Conservation (phyloP, 2,797 vertebrate genomes). For the Lutra lutra region DNA sequence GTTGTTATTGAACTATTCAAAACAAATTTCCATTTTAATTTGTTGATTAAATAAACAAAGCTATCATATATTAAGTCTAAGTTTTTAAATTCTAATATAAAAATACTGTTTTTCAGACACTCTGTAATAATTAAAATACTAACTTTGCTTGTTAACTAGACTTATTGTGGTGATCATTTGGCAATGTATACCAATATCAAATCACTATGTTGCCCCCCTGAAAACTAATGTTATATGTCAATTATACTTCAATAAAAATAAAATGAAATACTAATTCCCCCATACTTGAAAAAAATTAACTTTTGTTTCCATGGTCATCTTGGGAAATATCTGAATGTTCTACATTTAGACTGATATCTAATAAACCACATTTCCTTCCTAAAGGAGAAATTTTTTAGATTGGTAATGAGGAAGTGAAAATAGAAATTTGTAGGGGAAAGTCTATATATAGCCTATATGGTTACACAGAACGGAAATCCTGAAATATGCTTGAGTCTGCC, state of each 20-base stretch:
- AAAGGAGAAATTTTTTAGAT: not conserved
- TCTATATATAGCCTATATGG: constrained; percentile 9
- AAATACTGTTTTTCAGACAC: not conserved
- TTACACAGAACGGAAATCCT: constrained; percentile 26
- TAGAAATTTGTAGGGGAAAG: constrained; percentile 39
- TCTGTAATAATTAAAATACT: not conserved
- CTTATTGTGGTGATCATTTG: not conserved
- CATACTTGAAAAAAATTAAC: not conserved
- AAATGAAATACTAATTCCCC: not conserved
- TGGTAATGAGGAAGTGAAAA: constrained; percentile 9
- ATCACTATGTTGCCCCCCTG: not conserved
- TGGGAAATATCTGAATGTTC: not conserved
- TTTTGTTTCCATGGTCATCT: not conserved
- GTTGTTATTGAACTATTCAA: not conserved
- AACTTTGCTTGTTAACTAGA: not conserved
- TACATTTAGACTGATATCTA: not conserved
- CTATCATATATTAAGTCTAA: not conserved
- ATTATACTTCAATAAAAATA: not conserved
- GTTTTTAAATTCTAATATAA: not conserved
- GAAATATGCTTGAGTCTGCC: constrained; percentile 14
- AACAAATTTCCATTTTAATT: not conserved
- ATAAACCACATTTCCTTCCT: not conserved
- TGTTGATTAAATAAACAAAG: not conserved
- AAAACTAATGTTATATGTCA: not conserved
- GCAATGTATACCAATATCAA: not conserved